Evolutionary conservation across 2,797 vertebrate species (phyloP).

Genomic region (Pipistrellus pipistrellus): DNA sequence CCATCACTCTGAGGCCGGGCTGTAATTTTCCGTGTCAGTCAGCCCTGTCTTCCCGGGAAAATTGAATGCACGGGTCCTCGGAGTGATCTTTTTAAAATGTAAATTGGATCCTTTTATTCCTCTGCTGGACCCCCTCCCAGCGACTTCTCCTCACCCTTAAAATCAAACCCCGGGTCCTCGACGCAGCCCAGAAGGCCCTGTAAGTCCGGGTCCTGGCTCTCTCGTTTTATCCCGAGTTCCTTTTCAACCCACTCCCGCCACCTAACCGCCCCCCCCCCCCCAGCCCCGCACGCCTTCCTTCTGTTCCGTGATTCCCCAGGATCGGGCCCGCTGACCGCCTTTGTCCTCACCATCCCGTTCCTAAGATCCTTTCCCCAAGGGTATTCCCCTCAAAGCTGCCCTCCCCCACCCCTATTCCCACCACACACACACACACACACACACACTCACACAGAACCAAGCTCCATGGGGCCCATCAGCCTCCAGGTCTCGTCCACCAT

Average conservation of each 20-base stretch:
- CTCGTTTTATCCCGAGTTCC: not conserved
- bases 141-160: conserved; percentile 15
- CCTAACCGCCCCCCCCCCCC: not conserved
- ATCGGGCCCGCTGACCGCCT: not conserved
- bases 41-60: conserved; percentile 53
- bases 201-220: too few relatives aligned
- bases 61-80: conserved; percentile 49
- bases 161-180: not conserved
- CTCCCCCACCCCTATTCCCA: too few relatives aligned
- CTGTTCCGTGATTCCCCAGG: not conserved
- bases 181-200: not conserved
- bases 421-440: too few relatives aligned
- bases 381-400: not conserved
- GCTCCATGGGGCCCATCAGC: not conserved
- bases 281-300: not conserved
- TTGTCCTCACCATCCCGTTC: not conserved
- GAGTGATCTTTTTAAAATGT: conserved; percentile 61
- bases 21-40: conserved; percentile 45
- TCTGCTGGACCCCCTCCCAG: not conserved
- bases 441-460: too few relatives aligned
- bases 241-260: not conserved
- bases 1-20: not conserved
- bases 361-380: not conserved
- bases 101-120: conserved; percentile 64
- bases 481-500: not conserved